Percentiles rank a stretch among this genome's conserved stretches.
Conservation (phyloP, 2,113 vertebrate genomes). For the Oreotrochilus melanogaster region DNA sequence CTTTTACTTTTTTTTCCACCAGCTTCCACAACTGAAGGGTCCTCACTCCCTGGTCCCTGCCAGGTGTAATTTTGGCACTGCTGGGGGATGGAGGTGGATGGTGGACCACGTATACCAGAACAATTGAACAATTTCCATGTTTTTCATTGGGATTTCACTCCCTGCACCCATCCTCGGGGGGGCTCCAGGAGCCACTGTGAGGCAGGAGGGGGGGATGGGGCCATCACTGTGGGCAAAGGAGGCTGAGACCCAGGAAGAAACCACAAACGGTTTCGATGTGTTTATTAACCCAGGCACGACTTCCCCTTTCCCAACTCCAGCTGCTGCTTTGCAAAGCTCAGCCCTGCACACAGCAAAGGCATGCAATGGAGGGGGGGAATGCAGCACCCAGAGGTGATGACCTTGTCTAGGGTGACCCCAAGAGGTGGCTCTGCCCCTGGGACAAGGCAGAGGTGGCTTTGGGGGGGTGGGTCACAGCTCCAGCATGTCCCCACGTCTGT, state of each 20-base stretch:
- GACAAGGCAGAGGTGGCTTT: not conserved
- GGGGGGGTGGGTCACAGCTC: not conserved
- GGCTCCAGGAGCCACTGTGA: no score
- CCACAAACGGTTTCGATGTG: conserved; percentile 28
- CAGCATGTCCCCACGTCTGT: rapidly evolving
- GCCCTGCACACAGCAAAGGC: no score
- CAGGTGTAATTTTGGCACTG: not conserved
- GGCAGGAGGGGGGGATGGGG: no score
- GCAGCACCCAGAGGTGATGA: not conserved
- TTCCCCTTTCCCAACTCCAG: not conserved
- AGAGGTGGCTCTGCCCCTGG: not conserved
- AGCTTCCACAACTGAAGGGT: rapidly evolving
- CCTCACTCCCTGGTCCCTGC: not conserved
- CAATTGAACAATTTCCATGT: not conserved
- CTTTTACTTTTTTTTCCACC: not conserved
- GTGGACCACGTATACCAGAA: not conserved
- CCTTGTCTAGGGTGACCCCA: not conserved
- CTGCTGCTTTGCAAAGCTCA: not conserved
- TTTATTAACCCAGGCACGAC: not conserved
- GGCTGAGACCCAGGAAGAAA: not conserved
- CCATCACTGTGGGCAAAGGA: not conserved
- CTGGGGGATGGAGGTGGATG: not conserved
- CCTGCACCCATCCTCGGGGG: not conserved
- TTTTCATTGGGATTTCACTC: not conserved
- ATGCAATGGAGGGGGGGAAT: rapidly evolving